These are phyloP conservation scores for Atherinomorus stipes DNA, from an alignment of 2,113 vertebrate species.

Conservation along the genomic window DNA sequence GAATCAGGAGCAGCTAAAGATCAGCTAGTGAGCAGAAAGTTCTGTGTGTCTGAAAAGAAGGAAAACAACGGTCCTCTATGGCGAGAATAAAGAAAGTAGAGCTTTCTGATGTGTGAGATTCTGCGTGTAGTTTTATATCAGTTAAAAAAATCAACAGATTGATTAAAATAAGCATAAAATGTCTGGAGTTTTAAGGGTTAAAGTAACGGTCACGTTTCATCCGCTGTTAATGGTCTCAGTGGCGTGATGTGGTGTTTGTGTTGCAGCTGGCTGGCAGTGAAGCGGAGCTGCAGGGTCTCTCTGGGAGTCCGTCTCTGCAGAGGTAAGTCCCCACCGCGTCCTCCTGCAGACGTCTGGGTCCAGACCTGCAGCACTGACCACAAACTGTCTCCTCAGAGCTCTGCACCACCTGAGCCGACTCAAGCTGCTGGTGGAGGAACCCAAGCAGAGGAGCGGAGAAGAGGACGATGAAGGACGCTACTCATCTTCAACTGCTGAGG, in stretches of 20 bases:
- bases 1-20: too few species aligned
- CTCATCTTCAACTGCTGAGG: conserved; percentile 56
- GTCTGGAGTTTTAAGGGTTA: too few species aligned
- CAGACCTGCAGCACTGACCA: conserved; percentile 39
- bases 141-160: too few species aligned
- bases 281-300: conserved; percentile 27
- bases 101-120: too few species aligned
- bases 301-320: conserved; percentile 56
- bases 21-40: too few species aligned
- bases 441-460: conserved; percentile 6
- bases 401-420: conserved; percentile 64
- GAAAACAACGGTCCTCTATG: too few species aligned
- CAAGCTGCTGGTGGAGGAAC: conserved; percentile 67
- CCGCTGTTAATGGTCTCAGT: too few species aligned
- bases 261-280: conserved; percentile 44
- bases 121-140: too few species aligned
- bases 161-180: too few species aligned
- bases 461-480: conserved; percentile 65
- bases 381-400: conserved; percentile 49
- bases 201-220: too few species aligned
- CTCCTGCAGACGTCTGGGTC: background rate
- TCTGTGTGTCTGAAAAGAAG: too few species aligned
- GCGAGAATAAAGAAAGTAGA: too few species aligned
- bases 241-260: conserved; percentile 30
- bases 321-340: conserved; percentile 47